Evolutionary conservation across 2,888 invertebrate genomes (phyloP).

Genomic region (Zhuqinia jingwanae): DNA sequence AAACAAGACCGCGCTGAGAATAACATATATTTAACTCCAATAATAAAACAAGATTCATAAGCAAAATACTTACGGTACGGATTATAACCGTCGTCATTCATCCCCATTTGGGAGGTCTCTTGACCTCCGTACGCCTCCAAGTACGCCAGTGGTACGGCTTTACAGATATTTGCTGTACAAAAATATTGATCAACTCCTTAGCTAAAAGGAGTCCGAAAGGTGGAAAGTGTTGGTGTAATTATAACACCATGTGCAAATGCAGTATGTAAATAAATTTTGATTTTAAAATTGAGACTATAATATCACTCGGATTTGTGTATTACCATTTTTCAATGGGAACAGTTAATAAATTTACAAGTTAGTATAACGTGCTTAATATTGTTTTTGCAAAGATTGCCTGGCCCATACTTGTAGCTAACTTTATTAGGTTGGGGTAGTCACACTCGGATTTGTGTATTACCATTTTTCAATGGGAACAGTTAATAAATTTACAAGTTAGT

Average conservation of each 20-base stretch:
- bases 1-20: too few relatives aligned
- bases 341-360: background rate
- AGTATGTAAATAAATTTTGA: background rate
- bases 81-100: conserved; percentile 71
- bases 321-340: conserved; percentile 1
- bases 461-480: background rate
- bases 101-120: conserved; percentile 73
- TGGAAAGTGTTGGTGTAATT: background rate
- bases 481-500: too few relatives aligned
- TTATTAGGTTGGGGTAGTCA: conserved; percentile 15
- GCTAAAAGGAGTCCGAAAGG: too few relatives aligned
- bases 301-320: background rate
- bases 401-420: conserved; percentile 4
- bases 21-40: too few relatives aligned
- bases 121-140: conserved; percentile 69
- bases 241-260: background rate
- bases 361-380: too few relatives aligned
- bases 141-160: conserved; percentile 61
- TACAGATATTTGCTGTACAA: background rate
- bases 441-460: background rate
- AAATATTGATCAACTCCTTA: background rate
- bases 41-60: too few relatives aligned
- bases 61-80: too few relatives aligned
- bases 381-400: conserved; percentile 28
- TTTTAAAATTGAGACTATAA: background rate